Base-by-base conservation (phyloP, 1,140 invertebrate genomes). In the Sitophilus oryzae region DNA sequence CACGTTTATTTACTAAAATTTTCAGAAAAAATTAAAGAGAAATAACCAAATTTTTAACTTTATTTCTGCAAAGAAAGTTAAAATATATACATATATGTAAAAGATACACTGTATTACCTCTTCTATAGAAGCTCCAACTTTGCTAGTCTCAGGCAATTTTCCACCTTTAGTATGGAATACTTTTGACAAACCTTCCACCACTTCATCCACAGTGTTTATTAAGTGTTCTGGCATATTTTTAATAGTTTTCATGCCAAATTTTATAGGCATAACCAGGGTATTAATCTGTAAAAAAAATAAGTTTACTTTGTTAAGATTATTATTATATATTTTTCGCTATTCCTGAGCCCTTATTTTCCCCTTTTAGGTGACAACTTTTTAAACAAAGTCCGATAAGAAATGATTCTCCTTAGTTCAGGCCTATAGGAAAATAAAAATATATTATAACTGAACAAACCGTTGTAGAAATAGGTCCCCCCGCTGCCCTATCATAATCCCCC, bases 201-300 rank as follows among this genome's bases (percentile, higher is more conserved):
- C 82, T 49, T 86, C 86, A 72, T 92, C 89, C 0, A 92, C 82
- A 1, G 85, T 89, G 60, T 82, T 86, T 1, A 86, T 74, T 63
- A 91, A 80, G 66, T 88, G 88, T 65, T 90, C 88, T 0, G 90
- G 89, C 77, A 91, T 85, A 49, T 84, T 86, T 70, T 88, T 88
- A 14, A 93, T 81, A 14, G 78, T 85, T 70, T 85, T 83, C 78
- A 91, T 87, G 0, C 88, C 88, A 21, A 82, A 84, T 63, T 85
- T 85, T 40, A 94, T 73, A 1, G 90, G 89, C 74, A 91, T 90
- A 14, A 92, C 86, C 45, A 87, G 61, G 3, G 80, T 84, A 61
- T 88, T 84, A 63, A 89, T 83, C 84, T 87, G 40, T 35, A 56
- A 25, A 42, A 38, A 35, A 14, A 25, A 2, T 21, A 30, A 30